Evolutionary conservation across 2,888 invertebrate genomes (phyloP).

Genomic region (Dorcus hopei): DNA sequence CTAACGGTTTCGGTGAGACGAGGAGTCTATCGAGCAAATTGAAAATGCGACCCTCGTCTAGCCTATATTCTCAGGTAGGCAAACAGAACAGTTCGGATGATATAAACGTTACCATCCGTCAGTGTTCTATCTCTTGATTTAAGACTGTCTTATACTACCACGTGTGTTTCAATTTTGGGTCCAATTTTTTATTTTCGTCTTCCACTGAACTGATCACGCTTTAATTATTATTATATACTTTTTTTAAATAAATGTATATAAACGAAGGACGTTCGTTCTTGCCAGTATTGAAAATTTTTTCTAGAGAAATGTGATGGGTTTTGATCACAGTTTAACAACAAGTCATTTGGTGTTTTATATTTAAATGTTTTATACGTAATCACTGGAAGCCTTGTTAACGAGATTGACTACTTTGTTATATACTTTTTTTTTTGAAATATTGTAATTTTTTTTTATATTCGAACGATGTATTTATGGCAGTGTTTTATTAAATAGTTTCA

Average conservation of each 20-base stretch:
- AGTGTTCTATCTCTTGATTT: constrained; percentile 23
- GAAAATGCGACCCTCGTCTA: constrained; percentile 28
- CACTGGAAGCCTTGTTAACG: too few relatives aligned
- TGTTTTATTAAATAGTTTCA: background rate
- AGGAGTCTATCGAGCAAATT: constrained; percentile 25
- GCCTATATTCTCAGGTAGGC: constrained; percentile 42
- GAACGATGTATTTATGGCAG: constrained; percentile 1
- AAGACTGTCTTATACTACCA: background rate
- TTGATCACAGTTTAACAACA: too few relatives aligned
- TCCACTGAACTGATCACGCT: too few relatives aligned
- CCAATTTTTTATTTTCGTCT: background rate
- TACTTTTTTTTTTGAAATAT: too few relatives aligned
- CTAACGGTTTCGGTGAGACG: constrained; percentile 31
- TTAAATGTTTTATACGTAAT: too few relatives aligned
- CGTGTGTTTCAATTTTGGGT: background rate
- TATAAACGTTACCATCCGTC: constrained; percentile 24
- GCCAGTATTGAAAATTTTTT: too few relatives aligned
- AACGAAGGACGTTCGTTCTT: too few relatives aligned
- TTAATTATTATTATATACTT: too few relatives aligned
- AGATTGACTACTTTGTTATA: too few relatives aligned
- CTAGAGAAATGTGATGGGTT: too few relatives aligned
- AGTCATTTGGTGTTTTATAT: too few relatives aligned
- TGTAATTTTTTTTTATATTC: background rate
- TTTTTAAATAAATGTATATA: too few relatives aligned
- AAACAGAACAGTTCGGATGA: constrained; percentile 25